Evolutionary conservation across 2,113 vertebrate genomes (phyloP), one percentile per base, ranked within the genome.

Genomic region (Rutilus rutilus): DNA sequence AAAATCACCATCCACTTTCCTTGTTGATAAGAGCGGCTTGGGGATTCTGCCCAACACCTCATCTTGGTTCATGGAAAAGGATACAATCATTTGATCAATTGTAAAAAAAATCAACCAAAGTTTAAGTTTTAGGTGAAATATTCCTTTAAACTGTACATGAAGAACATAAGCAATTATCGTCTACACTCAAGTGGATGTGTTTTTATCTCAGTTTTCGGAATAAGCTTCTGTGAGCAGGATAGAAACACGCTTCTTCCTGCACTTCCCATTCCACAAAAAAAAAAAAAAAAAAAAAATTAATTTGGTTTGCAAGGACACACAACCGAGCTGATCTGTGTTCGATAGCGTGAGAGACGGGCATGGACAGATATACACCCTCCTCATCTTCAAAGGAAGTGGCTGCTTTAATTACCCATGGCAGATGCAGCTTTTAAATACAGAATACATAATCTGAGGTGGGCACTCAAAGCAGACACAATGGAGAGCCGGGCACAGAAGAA

Each of bases 361-460:
- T 1, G 74, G 67, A 50, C 54, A 71, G 60, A 84, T 67, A 52
- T 33, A 33, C n/a, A 21, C 79, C 21, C 92, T 94, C 89, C 89
- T 92, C 86, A 86, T 91, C 90, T 93, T 94, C 92, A 95, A 95
- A 94, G 93, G 90, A 93, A 94, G 92, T 91, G 91, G 77, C 77
- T 85, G 65, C 71, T 93, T 94, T 94, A 95, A 95, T 95, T 93
- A 95, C 93, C 86, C 93, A 94, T 94, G 90, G 90, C 92, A 94
- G 92, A 95, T 94, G 92, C 89, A 93, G 89, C 85, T 92, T 93
- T 95, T 95, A 95, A 95, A 95, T 93, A 94, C 90, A 87, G 91
- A 90, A 90, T 87, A 91, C 88, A 93, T 92, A 90, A 93, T 92
- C 87, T 92, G 93, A 94, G 93, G 60, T 89, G 67, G 67, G 60